A percentile compares a stretch with the other conserved stretches of the same genome.
phyloP scores from a whole-genome alignment of 2,888 invertebrate species.

The Yponomeuta evonymella region DNA sequence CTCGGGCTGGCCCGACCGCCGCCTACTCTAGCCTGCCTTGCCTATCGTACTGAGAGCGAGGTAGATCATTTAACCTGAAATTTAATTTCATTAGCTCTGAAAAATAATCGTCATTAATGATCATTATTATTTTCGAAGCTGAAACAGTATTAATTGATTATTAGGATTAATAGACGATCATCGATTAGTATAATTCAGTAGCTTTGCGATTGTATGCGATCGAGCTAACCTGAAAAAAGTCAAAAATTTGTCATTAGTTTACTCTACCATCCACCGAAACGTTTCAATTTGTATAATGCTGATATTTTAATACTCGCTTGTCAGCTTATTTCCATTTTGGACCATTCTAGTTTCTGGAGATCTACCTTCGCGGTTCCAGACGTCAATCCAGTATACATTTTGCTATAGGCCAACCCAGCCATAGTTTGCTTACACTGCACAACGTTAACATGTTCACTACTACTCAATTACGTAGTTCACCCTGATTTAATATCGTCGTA shows the following conservation, averaged over 20 bases:
- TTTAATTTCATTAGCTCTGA: conserved; percentile 62
- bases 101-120: conserved; percentile 44
- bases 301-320: too few relatives aligned
- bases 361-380: too few relatives aligned
- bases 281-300: too few relatives aligned
- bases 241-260: conserved; percentile 8
- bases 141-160: conserved; percentile 45
- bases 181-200: neutral
- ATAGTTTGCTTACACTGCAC: too few relatives aligned
- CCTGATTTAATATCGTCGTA: too few relatives aligned
- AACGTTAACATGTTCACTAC: too few relatives aligned
- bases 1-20: neutral
- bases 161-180: conserved; percentile 21
- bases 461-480: too few relatives aligned
- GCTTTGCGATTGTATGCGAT: conserved; percentile 4
- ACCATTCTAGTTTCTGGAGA: too few relatives aligned
- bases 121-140: conserved; percentile 42
- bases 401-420: too few relatives aligned
- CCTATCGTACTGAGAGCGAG: neutral
- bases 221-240: conserved; percentile 15
- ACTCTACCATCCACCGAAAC: neutral
- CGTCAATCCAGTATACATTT: too few relatives aligned
- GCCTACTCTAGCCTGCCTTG: neutral
- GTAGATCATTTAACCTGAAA: conserved; percentile 48
- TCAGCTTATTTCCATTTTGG: too few relatives aligned